Percentiles rank a stretch among this genome's conserved stretches.
Evolutionary conservation across 2,113 vertebrate genomes (phyloP).

Genomic region (Hepsetus odoe): DNA sequence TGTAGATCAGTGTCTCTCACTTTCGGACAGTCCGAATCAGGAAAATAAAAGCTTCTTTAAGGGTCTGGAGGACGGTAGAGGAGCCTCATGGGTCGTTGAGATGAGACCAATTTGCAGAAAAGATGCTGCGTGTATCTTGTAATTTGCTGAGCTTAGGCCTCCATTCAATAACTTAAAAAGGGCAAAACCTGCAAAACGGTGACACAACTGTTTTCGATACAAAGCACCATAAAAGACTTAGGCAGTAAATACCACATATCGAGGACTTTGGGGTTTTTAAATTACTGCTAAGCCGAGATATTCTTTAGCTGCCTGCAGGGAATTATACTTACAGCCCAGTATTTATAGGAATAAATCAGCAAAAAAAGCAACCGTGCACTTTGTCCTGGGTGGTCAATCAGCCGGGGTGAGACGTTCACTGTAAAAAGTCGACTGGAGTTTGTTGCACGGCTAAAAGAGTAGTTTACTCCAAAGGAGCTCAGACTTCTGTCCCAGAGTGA

Average conservation of each 20-base stretch:
- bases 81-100: not conserved
- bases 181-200: not conserved
- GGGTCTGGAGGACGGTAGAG: not conserved
- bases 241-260: not conserved
- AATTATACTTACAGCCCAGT: not conserved
- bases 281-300: not conserved
- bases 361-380: not conserved
- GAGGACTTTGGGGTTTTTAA: not conserved
- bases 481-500: too few species aligned
- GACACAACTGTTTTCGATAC: not conserved
- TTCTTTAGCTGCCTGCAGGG: not conserved
- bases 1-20: not conserved
- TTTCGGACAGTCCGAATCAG: not conserved
- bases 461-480: too few species aligned
- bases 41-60: constrained; percentile 3
- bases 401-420: too few species aligned
- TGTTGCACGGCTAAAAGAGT: too few species aligned
- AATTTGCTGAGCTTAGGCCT: constrained; percentile 18
- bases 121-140: not conserved
- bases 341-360: not conserved
- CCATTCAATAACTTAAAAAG: not conserved
- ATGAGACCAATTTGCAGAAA: not conserved
- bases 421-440: too few species aligned
- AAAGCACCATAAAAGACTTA: not conserved
- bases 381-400: too few species aligned